A percentile compares a stretch with the other conserved stretches of the same genome.
Evolutionary conservation across 2,113 vertebrate species (phyloP).

Genomic region (Anguilla rostrata): DNA sequence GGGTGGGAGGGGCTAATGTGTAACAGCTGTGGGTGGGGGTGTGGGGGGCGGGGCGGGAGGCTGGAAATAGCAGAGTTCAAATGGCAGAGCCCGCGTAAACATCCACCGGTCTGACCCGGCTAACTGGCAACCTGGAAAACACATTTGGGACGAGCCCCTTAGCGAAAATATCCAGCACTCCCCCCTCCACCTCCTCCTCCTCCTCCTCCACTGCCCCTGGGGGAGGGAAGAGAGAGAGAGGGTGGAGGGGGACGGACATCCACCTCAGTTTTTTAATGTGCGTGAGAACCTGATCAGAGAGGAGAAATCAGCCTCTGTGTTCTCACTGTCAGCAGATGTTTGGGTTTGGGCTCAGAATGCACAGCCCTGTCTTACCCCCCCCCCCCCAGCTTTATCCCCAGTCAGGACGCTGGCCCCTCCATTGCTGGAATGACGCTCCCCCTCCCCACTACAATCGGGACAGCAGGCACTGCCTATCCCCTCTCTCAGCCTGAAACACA

Average conservation of each 20-base stretch:
- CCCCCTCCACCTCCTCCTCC: not conserved
- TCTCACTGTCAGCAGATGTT: not conserved
- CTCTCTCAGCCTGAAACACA: too few species aligned
- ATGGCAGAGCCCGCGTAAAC: conserved; percentile 25
- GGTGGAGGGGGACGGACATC: not conserved
- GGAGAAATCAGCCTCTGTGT: not conserved
- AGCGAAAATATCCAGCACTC: conserved; percentile 17
- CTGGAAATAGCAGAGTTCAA: conserved; percentile 69
- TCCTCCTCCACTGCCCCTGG: not conserved
- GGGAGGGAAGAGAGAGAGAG: not conserved
- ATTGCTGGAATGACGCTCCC: not conserved
- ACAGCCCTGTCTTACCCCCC: not conserved
- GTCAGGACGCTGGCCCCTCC: too few species aligned
- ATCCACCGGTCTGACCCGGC: not conserved
- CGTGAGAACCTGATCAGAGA: not conserved
- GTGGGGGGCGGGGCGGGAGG: conserved; percentile 59
- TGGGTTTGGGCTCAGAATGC: not conserved
- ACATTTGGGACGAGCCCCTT: conserved; percentile 14
- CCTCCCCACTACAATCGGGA: too few species aligned
- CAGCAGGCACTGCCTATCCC: too few species aligned
- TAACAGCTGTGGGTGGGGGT: conserved; percentile 66
- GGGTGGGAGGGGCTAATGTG: conserved; percentile 75
- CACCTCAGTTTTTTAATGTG: not conserved
- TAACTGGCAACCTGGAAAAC: conserved; percentile 25
- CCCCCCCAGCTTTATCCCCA: too few species aligned